Evolutionary conservation across 2,888 invertebrate species (phyloP), one percentile per base, ranked within the genome.

Genomic region (Entomobrya proxima): DNA sequence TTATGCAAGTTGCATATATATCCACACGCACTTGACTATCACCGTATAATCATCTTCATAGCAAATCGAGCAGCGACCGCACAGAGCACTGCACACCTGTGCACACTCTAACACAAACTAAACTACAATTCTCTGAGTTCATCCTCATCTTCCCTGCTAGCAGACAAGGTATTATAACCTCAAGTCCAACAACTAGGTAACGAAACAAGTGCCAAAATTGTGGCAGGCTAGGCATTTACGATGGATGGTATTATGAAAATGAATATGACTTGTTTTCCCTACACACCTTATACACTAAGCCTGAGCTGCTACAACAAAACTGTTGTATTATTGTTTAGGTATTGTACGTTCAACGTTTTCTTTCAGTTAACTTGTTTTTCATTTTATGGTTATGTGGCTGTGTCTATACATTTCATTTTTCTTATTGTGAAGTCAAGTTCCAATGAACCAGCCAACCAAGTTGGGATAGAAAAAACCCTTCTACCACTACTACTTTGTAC

Each of bases 121-220:
- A 72, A 44, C 5, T 27, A 47, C 72, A 72, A 72, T 72, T 30
- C n/a, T n/a, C 72, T 74, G 50, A 74, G n/a, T 47, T 30, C 32
- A 44, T 74, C 32, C 44, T 74, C 64, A 37, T 64, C 64, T 21
- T 30, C 58, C 35, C 18, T 27, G 18, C 55, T n/a, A 21, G 3
- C 24, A 55, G 44, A 40, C 44, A 40, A 44, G 44, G 2, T 18
- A 21, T 11, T 27, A 30, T 4, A 61, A 32, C 0, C 18, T 15
- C 67, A 3, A 67, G 32, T 15, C 47, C 15, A 13, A 15, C 47
- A 47, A 13, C 47, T n/a, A 47, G 13, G 15, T 27, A 74, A 50
- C 4, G 30, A 50, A 74, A 32, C 72, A 74, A 74, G 72, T 74
- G 72, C 72, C 72, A 74, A 74, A 69, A 74, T 74, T 47, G 72